Evolutionary conservation across 1,140 invertebrate genomes (phyloP).

Genomic region (Pemphigus obesinymphae): DNA sequence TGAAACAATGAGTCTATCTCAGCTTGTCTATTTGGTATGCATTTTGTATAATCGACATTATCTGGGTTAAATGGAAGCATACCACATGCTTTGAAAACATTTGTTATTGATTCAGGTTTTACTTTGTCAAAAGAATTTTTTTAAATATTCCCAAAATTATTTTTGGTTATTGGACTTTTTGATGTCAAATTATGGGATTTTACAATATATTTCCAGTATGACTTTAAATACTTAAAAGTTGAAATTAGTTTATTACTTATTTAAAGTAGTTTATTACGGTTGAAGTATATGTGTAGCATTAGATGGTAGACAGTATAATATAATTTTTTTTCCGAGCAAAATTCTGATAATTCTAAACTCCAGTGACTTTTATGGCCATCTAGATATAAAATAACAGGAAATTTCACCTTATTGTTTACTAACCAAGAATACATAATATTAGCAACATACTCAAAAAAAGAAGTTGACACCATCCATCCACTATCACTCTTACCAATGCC

Average conservation of each 20-base stretch:
- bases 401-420: neutral
- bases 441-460: constrained; percentile 52
- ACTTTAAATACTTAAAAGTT: neutral
- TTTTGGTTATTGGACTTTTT: neutral
- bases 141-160: neutral
- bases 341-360: neutral
- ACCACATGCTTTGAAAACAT: neutral
- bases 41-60: neutral
- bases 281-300: neutral
- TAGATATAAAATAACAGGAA: neutral
- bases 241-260: too few relatives aligned
- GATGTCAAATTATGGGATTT: neutral
- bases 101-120: neutral
- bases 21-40: neutral
- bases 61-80: neutral
- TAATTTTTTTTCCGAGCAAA: neutral
- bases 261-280: too few relatives aligned
- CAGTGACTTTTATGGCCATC: neutral
- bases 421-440: constrained; percentile 44
- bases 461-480: constrained; percentile 51
- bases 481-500: constrained; percentile 48
- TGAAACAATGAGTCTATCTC: neutral
- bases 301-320: neutral
- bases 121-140: neutral
- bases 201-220: neutral